Evolutionary conservation across 2,113 vertebrate genomes (phyloP).

Genomic region (Corydoras maculifer): DNA sequence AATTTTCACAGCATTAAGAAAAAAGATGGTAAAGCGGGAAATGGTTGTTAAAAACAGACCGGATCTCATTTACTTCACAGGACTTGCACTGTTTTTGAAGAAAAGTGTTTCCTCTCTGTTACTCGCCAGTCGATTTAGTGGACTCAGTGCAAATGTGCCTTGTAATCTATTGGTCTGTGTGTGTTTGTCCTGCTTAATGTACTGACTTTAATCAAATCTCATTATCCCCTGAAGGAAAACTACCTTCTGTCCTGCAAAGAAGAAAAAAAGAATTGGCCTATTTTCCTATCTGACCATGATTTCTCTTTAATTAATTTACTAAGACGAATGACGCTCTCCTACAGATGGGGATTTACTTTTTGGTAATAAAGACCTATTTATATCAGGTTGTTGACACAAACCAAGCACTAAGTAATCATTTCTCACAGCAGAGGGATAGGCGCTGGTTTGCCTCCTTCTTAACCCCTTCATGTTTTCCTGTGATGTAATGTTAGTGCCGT

Average conservation of each 20-base stretch:
- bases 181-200: not conserved
- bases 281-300: conserved; percentile 28
- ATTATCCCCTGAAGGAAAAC: conserved; percentile 5
- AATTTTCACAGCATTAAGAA: no score
- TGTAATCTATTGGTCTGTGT: no score
- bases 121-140: no score
- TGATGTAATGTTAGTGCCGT: conserved; percentile 1
- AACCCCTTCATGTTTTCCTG: conserved; percentile 3
- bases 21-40: no score
- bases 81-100: no score
- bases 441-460: not conserved
- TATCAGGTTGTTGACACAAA: conserved; percentile 20
- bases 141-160: no score
- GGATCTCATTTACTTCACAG: no score
- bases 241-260: not conserved
- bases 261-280: conserved; percentile 8
- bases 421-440: not conserved
- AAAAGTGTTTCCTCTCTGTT: no score
- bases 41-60: no score
- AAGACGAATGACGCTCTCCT: not conserved
- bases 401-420: conserved; percentile 10
- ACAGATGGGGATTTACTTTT: conserved; percentile 12
- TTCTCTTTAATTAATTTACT: conserved; percentile 15
- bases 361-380: conserved; percentile 22
- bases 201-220: not conserved